Evolutionary conservation across 2,888 invertebrate genomes (phyloP).

Genomic region (Chironomus tentans): DNA sequence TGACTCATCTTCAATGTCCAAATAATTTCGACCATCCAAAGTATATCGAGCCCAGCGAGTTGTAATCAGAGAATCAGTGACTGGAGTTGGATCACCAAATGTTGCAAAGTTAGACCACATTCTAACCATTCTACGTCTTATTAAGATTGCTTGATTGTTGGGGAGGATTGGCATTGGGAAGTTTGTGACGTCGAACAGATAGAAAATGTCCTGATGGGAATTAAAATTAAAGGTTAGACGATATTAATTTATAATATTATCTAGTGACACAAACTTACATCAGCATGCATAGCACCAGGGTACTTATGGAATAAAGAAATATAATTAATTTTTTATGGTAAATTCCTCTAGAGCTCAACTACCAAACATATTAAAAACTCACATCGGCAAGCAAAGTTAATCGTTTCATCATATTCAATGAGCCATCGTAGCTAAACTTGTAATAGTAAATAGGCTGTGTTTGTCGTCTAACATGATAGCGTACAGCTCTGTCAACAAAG

Average conservation of each 20-base stretch:
- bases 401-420: slow-evolving; percentile 27
- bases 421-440: slow-evolving; percentile 27
- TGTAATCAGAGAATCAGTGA: slow-evolving; percentile 42
- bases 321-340: too few species aligned
- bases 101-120: slow-evolving; percentile 48
- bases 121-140: slow-evolving; percentile 41
- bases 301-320: not conserved
- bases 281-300: slow-evolving; percentile 17
- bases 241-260: slow-evolving; percentile 28
- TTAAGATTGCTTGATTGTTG: slow-evolving; percentile 40
- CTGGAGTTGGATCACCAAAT: slow-evolving; percentile 43
- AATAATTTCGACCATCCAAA: slow-evolving; percentile 41
- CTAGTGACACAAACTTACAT: not conserved
- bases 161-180: slow-evolving; percentile 32
- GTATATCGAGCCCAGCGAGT: slow-evolving; percentile 44
- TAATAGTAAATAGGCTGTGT: slow-evolving; percentile 27
- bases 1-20: slow-evolving; percentile 43
- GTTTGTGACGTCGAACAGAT: slow-evolving; percentile 39
- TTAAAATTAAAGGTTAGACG: slow-evolving; percentile 34
- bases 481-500: slow-evolving; percentile 27
- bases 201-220: slow-evolving; percentile 38
- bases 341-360: too few species aligned
- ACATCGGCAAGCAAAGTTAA: slow-evolving; percentile 6
- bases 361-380: not conserved
- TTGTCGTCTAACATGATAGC: slow-evolving; percentile 24